Base-by-base conservation (phyloP, 2,113 vertebrate species). In the Ictidomys tridecemlineatus region DNA sequence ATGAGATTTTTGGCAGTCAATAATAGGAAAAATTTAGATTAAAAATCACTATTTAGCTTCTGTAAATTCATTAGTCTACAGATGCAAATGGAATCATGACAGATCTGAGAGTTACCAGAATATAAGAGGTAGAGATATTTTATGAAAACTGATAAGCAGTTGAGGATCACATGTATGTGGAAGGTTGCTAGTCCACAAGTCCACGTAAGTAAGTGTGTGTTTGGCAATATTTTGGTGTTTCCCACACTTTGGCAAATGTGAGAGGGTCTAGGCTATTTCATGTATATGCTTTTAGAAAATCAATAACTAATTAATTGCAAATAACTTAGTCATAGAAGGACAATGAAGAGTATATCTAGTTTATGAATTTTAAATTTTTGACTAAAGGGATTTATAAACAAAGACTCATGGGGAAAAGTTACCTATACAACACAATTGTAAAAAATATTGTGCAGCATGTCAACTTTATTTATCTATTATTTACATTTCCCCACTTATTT, bases 291-390 rank as follows among this genome's bases (percentile, higher is more conserved):
- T 39, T 84, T 84, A 85, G 78, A 74, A 93, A 82, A 20, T n/a
- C 39, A 61, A 73, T 72, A 72, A 77, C 45, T 30, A 69, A 45
- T 32, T 93, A 84, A 63, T 91, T 94, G 63, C 18, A 85, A 85
- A 92, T 56, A 37, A 17, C 17, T 32, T 53, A 78, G 6, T 73
- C 51, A 91, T 56, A 18, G 8, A 42, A 39, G 72, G 91, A 32
- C 51, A 92, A 84, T 16, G 9, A 34, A 86, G 77, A 30, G 9
- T 26, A 56, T 28, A 72, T 7, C 28, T 48, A 28, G 8, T 78
- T 6, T 67, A 34, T 45, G 0, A 61, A 56, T 26, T 91, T 88
- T 82, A n/a, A 91, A 89, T 63, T 94, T 11, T 14, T 76, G 37
- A 80, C 32, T 51, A 48, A 2, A n/a, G 5, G 12, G 56, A 8